Evolutionary conservation across 2,113 vertebrate genomes (phyloP).

Genomic region (Marmota flaviventris): DNA sequence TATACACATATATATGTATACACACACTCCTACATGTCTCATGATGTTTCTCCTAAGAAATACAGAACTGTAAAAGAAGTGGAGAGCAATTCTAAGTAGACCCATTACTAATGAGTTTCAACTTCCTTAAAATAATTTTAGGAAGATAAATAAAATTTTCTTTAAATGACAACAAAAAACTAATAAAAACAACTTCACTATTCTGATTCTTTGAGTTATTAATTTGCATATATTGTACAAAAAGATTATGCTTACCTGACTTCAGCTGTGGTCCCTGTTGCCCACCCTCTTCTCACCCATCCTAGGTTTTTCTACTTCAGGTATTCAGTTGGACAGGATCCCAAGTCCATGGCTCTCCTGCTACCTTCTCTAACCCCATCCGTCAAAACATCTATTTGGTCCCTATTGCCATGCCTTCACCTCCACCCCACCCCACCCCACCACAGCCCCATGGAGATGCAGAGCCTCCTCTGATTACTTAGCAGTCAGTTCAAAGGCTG

Average conservation of each 20-base stretch:
- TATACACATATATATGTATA: too few species aligned
- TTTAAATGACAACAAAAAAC: not conserved
- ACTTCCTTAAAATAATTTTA: not conserved
- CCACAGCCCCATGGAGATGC: not conserved
- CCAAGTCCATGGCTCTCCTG: not conserved
- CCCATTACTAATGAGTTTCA: not conserved
- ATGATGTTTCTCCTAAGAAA: not conserved
- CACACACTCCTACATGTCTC: not conserved
- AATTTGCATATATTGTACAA: not conserved
- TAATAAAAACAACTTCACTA: not conserved
- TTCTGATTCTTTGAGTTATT: not conserved
- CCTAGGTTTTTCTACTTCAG: not conserved
- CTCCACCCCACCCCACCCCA: not conserved
- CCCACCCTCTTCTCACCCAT: not conserved
- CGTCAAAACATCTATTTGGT: not conserved
- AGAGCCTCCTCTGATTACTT: not conserved
- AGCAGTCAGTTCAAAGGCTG: not conserved
- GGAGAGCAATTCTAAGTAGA: not conserved
- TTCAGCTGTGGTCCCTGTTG: not conserved
- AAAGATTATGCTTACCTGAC: not conserved
- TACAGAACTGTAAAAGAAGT: not conserved
- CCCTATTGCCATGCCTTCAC: not conserved
- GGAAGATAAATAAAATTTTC: not conserved
- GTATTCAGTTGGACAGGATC: accelerated
- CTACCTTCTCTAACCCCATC: not conserved